A percentile compares a stretch with the other conserved stretches of the same genome.
Evolutionary conservation across 2,888 invertebrate species (phyloP).

Genomic region (Chromoteleia sp.): DNA sequence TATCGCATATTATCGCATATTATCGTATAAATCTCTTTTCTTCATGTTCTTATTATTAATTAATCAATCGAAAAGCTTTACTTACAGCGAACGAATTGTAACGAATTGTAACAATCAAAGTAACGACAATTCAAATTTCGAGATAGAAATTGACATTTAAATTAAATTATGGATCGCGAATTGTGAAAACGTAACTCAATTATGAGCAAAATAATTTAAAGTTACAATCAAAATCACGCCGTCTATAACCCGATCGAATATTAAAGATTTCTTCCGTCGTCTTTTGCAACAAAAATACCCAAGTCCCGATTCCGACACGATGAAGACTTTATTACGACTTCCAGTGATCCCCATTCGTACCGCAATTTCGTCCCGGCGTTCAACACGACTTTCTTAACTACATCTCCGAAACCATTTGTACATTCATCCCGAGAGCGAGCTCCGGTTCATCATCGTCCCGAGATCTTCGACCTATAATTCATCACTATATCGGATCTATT

Average conservation of each 20-base stretch:
- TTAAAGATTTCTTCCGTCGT: slow-evolving; percentile 20
- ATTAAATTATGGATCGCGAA: background rate
- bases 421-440: slow-evolving; percentile 37
- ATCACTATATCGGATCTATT: slow-evolving; percentile 46
- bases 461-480: slow-evolving; percentile 54
- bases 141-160: background rate
- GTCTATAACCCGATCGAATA: slow-evolving; percentile 41
- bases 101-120: background rate
- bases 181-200: background rate
- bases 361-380: slow-evolving; percentile 37
- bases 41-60: too few species aligned
- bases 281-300: slow-evolving; percentile 33
- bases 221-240: slow-evolving; percentile 12
- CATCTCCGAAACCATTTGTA: slow-evolving; percentile 49
- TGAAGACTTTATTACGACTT: slow-evolving; percentile 53
- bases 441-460: slow-evolving; percentile 45
- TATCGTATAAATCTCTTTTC: too few species aligned
- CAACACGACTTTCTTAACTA: slow-evolving; percentile 58
- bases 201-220: slow-evolving; percentile 5
- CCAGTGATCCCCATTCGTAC: slow-evolving; percentile 46
- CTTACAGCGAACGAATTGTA: background rate
- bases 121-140: background rate
- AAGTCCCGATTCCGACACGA: slow-evolving; percentile 23
- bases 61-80: too few species aligned
- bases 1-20: too few species aligned